A percentile compares a stretch with the other conserved stretches of the same genome.
Evolutionary conservation across 2,888 invertebrate species (phyloP).

Genomic region (Drosophila paucipuncta): DNA sequence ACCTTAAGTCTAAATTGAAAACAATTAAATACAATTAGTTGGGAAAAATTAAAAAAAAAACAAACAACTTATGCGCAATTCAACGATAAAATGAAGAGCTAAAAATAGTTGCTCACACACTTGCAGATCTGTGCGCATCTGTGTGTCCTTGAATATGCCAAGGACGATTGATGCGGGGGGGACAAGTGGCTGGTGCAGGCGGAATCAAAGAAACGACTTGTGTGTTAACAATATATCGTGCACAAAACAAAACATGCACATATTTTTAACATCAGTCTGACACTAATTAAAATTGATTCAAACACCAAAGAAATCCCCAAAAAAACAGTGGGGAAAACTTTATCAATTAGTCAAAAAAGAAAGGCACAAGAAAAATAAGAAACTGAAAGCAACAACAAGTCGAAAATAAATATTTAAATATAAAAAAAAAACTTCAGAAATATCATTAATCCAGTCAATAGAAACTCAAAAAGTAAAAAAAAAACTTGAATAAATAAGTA

Average conservation of each 20-base stretch:
- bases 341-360: background rate
- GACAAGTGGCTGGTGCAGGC: too few species aligned
- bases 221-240: too few species aligned
- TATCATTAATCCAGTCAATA: conserved; percentile 23
- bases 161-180: too few species aligned
- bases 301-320: conserved; percentile 9
- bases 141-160: too few species aligned
- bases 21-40: conserved; percentile 75
- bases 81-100: conserved; percentile 57
- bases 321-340: background rate
- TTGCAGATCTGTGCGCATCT: too few species aligned
- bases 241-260: too few species aligned
- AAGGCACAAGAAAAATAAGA: background rate
- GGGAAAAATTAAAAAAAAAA: background rate
- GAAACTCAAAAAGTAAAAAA: background rate
- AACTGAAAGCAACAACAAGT: conserved; percentile 1
- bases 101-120: conserved; percentile 48
- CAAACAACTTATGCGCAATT: conserved; percentile 53
- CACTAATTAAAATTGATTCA: conserved; percentile 29
- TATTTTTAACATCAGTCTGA: background rate
- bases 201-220: too few species aligned
- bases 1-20: conserved; percentile 63
- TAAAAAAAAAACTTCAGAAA: background rate
- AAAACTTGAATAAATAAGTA: conserved; percentile 7
- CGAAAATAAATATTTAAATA: background rate